Evolutionary conservation across 2,113 vertebrate species (phyloP).

Genomic region (Neolamprologus tretocephalus): DNA sequence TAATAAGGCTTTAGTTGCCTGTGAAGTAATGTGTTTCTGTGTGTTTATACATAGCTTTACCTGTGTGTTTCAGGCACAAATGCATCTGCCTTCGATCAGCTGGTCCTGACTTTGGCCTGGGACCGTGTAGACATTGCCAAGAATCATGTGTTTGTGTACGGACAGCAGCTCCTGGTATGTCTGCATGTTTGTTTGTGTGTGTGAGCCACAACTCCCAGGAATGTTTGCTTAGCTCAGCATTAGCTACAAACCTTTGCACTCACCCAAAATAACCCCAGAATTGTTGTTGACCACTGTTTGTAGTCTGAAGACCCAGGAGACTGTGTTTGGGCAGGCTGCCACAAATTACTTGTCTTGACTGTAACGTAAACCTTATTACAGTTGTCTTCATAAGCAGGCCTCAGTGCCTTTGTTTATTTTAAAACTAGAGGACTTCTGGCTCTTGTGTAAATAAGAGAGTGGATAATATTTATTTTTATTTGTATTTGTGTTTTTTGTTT

Average conservation of each 20-base stretch:
- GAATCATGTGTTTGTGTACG: slow-evolving; percentile 98
- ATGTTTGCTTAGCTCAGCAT: slow-evolving; percentile 15
- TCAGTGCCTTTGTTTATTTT: slow-evolving; percentile 36
- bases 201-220: neutral
- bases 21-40: neutral
- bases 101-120: slow-evolving; percentile 96
- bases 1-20: slow-evolving; percentile 2
- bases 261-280: slow-evolving; percentile 3
- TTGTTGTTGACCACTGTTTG: neutral
- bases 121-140: slow-evolving; percentile 98
- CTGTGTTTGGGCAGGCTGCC: neutral
- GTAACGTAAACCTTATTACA: slow-evolving; percentile 26
- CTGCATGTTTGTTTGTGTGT: slow-evolving; percentile 51
- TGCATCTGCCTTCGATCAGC: slow-evolving; percentile 92
- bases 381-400: slow-evolving; percentile 6
- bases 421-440: neutral
- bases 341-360: slow-evolving; percentile 33
- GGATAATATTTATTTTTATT: neutral
- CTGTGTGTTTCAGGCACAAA: slow-evolving; percentile 82
- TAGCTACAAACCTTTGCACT: slow-evolving; percentile 27
- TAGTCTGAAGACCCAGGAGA: neutral
- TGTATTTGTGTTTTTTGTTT: neutral
- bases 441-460: neutral
- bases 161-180: slow-evolving; percentile 95
- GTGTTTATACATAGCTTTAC: slow-evolving; percentile 6